A percentile compares a stretch with the other conserved stretches of the same genome.
phyloP scores from a whole-genome alignment of 2,113 vertebrate genomes.

The Eurypyga helias region DNA sequence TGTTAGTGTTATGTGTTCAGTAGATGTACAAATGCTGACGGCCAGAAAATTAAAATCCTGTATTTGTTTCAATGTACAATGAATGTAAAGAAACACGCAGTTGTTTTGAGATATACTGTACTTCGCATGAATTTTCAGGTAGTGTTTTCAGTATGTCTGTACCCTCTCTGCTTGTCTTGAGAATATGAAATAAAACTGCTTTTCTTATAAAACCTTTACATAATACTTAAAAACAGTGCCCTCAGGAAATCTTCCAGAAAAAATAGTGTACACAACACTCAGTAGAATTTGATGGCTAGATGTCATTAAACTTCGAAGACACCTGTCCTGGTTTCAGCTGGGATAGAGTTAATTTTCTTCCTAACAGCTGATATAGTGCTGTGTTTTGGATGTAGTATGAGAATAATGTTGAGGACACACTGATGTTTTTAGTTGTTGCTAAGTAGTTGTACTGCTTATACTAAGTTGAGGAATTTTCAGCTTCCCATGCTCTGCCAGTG shows the following conservation, averaged over 20 bases:
- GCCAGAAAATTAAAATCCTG: background rate
- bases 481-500: no score
- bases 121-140: background rate
- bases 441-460: no score
- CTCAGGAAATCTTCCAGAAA: background rate
- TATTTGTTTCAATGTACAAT: background rate
- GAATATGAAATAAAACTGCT: conserved; percentile 15
- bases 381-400: no score
- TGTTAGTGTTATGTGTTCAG: background rate
- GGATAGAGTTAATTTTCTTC: no score
- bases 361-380: no score
- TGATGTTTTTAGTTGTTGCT: no score
- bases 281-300: background rate
- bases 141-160: background rate
- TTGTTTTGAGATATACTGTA: background rate
- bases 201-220: background rate
- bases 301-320: background rate
- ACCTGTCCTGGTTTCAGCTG: no score
- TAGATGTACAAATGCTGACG: background rate
- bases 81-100: background rate
- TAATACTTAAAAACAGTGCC: background rate
- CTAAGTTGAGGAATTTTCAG: no score
- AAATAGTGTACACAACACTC: background rate
- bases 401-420: no score
- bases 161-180: background rate